Evolutionary conservation across 2,888 invertebrate genomes (phyloP).

Genomic region (Scrobipalpa costella): DNA sequence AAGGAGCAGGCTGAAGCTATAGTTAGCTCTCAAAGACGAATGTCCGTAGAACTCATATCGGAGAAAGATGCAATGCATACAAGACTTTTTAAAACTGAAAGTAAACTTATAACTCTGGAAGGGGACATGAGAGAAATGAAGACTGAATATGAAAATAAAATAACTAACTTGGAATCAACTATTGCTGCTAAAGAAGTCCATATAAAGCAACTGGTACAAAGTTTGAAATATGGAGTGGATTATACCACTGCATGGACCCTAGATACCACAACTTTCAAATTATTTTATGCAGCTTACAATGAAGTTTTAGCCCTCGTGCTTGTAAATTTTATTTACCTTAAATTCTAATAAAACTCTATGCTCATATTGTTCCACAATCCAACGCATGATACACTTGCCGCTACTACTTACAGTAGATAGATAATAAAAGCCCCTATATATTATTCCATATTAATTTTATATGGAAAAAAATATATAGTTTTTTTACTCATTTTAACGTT

Average conservation of each 20-base stretch:
- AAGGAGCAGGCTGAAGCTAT: constrained; percentile 69
- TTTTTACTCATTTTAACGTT: constrained; percentile 2
- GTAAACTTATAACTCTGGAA: constrained; percentile 71
- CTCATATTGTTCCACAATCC: constrained; percentile 10
- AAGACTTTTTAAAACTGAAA: constrained; percentile 71
- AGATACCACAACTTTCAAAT: not conserved
- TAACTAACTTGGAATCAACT: constrained; percentile 80
- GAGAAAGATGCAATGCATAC: constrained; percentile 75
- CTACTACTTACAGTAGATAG: not conserved
- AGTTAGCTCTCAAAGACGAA: constrained; percentile 61
- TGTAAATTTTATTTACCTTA: not conserved
- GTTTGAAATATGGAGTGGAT: constrained; percentile 37
- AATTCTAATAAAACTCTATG: not conserved
- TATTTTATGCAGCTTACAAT: not conserved
- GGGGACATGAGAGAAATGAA: constrained; percentile 78
- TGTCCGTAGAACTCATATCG: constrained; percentile 68
- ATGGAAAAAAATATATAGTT: too few species aligned
- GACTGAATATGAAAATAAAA: constrained; percentile 81
- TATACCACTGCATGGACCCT: constrained; percentile 39
- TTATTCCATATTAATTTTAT: not conserved
- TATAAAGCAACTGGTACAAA: constrained; percentile 82
- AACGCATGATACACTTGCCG: constrained; percentile 15
- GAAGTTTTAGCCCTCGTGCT: not conserved
- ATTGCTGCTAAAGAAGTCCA: constrained; percentile 81
- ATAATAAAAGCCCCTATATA: not conserved